Evolutionary conservation across 2,113 vertebrate genomes (phyloP).

Genomic region (Ariopsis seemanni): DNA sequence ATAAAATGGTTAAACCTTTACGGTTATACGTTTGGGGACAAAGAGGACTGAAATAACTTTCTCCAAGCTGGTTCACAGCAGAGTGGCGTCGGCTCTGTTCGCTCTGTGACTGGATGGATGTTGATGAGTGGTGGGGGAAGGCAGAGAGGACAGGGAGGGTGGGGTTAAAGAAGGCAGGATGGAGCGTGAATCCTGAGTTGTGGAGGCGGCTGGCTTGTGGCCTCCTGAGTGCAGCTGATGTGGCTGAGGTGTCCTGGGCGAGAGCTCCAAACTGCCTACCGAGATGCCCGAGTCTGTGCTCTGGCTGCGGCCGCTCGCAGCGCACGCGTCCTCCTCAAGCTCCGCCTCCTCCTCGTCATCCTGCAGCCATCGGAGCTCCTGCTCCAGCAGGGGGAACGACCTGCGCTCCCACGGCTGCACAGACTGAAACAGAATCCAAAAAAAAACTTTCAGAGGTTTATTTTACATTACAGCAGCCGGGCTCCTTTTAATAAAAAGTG

Average conservation of each 20-base stretch:
- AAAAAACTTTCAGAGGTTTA: not conserved
- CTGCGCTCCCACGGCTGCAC: slow-evolving; percentile 60
- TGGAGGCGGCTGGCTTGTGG: slow-evolving; percentile 36
- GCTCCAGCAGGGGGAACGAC: slow-evolving; percentile 60
- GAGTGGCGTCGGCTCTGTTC: not conserved
- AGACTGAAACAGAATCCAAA: slow-evolving; percentile 41
- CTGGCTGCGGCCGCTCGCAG: slow-evolving; percentile 53
- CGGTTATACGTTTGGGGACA: not conserved
- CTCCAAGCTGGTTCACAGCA: slow-evolving; percentile 10
- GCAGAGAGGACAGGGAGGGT: not conserved
- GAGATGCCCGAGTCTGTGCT: slow-evolving; percentile 63
- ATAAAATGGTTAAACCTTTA: too few species aligned
- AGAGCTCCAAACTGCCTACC: slow-evolving; percentile 59
- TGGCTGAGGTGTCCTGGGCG: slow-evolving; percentile 50
- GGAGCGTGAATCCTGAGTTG: slow-evolving; percentile 53
- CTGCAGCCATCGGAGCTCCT: slow-evolving; percentile 52
- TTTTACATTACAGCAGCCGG: not conserved
- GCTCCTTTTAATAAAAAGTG: too few species aligned
- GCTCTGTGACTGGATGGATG: slow-evolving; percentile 4
- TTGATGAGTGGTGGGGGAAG: not conserved
- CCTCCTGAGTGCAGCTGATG: slow-evolving; percentile 42
- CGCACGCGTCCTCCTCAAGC: slow-evolving; percentile 37
- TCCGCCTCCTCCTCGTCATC: slow-evolving; percentile 48
- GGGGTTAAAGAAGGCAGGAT: slow-evolving; percentile 4
- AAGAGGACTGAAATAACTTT: not conserved